These are phyloP conservation scores for Eupithecia pulchellata DNA, from an alignment of 2,888 invertebrate genomes.

Conservation along the genomic window DNA sequence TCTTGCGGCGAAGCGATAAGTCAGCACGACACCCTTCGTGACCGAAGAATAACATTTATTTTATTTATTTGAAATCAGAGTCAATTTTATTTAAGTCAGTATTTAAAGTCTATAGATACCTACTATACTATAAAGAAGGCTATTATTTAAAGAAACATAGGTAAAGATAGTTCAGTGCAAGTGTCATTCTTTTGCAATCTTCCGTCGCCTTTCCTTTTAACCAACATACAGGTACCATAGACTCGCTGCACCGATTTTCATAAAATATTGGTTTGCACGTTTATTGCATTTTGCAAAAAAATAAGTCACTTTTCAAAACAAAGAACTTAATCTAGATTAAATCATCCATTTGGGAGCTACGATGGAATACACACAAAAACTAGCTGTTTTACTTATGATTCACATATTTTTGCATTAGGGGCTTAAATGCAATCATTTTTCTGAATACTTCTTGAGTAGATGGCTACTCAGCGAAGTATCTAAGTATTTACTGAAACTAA, in stretches of 20 bases:
- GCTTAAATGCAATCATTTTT: too few relatives aligned
- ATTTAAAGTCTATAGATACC: neutral
- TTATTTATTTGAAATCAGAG: slow-evolving; percentile 33
- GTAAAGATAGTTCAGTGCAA: neutral
- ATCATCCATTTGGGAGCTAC: neutral
- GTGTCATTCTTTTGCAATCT: neutral
- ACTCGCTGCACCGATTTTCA: neutral
- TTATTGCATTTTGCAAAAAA: neutral
- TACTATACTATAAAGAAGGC: too few relatives aligned
- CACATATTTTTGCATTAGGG: neutral
- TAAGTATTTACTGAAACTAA: slow-evolving; percentile 9
- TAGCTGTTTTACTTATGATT: neutral
- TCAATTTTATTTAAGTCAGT: neutral
- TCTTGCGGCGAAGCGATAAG: slow-evolving; percentile 59
- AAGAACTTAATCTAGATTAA: neutral
- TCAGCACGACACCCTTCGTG: slow-evolving; percentile 63
- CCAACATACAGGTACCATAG: neutral
- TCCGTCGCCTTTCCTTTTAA: neutral
- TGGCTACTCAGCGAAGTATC: neutral
- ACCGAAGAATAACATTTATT: slow-evolving; percentile 47
- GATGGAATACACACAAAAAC: neutral
- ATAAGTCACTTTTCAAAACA: neutral
- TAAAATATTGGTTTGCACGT: neutral
- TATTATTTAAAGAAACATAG: neutral
- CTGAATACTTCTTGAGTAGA: too few relatives aligned